Base-by-base conservation (phyloP, 2,888 invertebrate genomes). In the Druceiella hillmani region DNA sequence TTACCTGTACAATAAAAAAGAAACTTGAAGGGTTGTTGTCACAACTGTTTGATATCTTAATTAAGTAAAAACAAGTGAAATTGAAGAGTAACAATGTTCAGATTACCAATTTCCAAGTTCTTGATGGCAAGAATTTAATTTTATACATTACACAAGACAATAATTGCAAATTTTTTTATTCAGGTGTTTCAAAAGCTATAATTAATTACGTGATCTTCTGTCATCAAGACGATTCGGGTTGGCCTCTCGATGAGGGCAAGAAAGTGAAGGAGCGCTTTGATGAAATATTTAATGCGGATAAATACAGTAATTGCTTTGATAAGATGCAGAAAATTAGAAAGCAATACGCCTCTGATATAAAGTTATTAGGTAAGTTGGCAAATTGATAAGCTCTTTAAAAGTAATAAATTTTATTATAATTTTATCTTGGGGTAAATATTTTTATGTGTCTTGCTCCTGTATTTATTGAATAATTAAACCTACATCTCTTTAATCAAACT, bases 141-240 rank as follows among this genome's bases (percentile, higher is more conserved):
- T 22, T n/a, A 22, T 22, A 22, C 22, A 6, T 22, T n/a, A 27
- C 5, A 11, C 27, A 5, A 6, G 14, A 15, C 3, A 28, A 27
- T 11, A 11, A 13, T 27, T 27, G 13, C 15, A 14, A 4, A 13
- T 26, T 9, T 42, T 56, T 66, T 26, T 59, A 76, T 46, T 57
- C 85, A 61, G 94, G 97, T 43, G 94, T 99, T 1, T 90, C 97
- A 0, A 90, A 90, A 58, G 83, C 98, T 0, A 90, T 99, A 41
- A 68, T 99, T 39, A 93, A 92, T 56, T 88, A 92, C 59, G 99
- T 99, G 0, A 85, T 99, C 51, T 97, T 99, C 63, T 99, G 99
- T 56, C 99, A 99, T 59, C 99, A 99, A 76, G 99, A 99, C 62
- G 94, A 99, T 48, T 86, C 94, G 0, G 83, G 83, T 55, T 99